phyloP scores from a whole-genome alignment of 2,797 vertebrate species.

The Hemibagrus guttatus region DNA sequence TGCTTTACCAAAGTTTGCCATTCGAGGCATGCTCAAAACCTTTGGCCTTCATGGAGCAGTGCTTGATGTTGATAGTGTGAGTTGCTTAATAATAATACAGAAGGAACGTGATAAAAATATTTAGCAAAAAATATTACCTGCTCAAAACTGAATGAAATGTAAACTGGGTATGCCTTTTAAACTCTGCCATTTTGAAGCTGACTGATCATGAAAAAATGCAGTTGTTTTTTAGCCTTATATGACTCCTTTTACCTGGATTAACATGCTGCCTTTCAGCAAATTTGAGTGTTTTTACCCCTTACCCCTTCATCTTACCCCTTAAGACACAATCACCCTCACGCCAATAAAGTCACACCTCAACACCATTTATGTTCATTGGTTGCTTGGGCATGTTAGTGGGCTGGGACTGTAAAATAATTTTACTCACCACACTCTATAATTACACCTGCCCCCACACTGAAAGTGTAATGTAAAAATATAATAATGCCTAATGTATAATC shows the following conservation, averaged over 20 bases:
- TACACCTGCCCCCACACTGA: not conserved
- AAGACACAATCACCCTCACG: too few relatives aligned
- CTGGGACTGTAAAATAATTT: not conserved
- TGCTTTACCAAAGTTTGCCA: conserved; percentile 94
- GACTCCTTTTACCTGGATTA: not conserved
- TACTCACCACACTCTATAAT: not conserved
- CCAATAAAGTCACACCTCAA: not conserved
- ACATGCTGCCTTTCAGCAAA: not conserved
- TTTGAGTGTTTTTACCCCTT: not conserved
- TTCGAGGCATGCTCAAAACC: conserved; percentile 96
- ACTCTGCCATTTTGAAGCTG: not conserved
- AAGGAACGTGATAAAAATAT: not conserved
- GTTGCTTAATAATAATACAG: conserved; percentile 51
- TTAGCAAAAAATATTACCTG: not conserved
- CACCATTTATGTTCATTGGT: not conserved
- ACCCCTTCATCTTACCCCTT: not conserved
- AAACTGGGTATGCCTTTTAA: not conserved
- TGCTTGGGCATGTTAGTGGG: conserved; percentile 6
- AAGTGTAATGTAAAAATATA: not conserved
- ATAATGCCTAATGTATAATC: not conserved
- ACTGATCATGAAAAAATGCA: not conserved
- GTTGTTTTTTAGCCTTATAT: not conserved
- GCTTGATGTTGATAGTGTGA: conserved; percentile 94
- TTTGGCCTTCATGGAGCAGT: conserved; percentile 95
- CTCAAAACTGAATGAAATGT: not conserved